These are phyloP conservation scores for Drosophila simulans DNA, from an alignment of 1,140 invertebrate genomes.

Conservation along the genomic window DNA sequence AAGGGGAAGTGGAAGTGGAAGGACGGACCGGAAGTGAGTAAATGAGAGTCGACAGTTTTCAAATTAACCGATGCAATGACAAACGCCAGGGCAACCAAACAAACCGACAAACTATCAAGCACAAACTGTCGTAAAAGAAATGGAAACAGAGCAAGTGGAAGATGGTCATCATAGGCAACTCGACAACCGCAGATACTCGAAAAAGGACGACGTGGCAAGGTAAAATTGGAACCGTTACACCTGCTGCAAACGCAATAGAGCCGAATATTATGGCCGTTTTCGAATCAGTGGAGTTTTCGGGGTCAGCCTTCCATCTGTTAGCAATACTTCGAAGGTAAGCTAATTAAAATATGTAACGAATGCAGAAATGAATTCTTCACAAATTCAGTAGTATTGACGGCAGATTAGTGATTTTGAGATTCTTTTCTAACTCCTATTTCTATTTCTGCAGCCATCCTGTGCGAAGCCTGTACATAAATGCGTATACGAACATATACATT, in stretches of 20 bases:
- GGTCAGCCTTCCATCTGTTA: neutral
- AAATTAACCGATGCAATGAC: conserved; percentile 76
- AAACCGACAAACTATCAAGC: conserved; percentile 42
- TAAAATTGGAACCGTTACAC: conserved; percentile 8
- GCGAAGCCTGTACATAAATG: too few species aligned
- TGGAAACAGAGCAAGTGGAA: conserved; percentile 3
- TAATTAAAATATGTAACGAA: too few species aligned
- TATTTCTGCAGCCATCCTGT: too few species aligned
- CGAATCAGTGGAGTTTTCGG: neutral
- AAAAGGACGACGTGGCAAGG: conserved; percentile 6
- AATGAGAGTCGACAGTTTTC: conserved; percentile 77
- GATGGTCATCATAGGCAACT: conserved; percentile 23
- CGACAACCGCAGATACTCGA: conserved; percentile 51
- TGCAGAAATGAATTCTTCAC: too few species aligned
- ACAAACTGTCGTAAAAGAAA: conserved; percentile 66
- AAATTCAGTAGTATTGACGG: too few species aligned
- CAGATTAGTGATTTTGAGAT: too few species aligned
- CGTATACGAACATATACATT: too few species aligned
- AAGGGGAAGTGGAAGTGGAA: conserved; percentile 1
- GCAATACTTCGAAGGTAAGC: too few species aligned
- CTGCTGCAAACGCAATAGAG: conserved; percentile 10
- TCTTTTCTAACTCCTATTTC: too few species aligned
- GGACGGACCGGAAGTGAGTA: conserved; percentile 63
- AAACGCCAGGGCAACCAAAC: conserved; percentile 34
- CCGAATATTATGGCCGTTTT: neutral